Evolutionary conservation across 2,888 invertebrate species (phyloP).

Genomic region (Stramonita haemastoma): DNA sequence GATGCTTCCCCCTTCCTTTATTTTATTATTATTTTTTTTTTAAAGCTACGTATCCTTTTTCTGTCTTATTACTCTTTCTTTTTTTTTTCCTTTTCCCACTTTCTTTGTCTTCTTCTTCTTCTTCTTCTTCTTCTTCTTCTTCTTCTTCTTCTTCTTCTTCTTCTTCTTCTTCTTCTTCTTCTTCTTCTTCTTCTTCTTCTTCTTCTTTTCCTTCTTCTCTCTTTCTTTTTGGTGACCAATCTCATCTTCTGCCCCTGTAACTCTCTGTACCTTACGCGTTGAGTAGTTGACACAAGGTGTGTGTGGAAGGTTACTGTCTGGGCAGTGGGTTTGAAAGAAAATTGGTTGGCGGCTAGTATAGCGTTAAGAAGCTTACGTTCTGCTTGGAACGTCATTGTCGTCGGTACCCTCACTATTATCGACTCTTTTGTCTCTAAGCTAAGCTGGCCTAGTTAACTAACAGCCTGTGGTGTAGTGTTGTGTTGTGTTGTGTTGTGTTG

Average conservation of each 20-base stretch:
- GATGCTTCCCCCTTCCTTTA: background rate
- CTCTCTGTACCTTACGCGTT: too few relatives aligned
- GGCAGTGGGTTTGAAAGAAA: too few relatives aligned
- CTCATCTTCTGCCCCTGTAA: background rate
- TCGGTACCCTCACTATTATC: too few relatives aligned
- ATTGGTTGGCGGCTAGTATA: too few relatives aligned
- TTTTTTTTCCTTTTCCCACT: background rate
- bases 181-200: background rate
- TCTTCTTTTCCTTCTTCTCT: background rate
- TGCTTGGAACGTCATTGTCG: too few relatives aligned
- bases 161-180: background rate
- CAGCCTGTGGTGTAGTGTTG: too few relatives aligned
- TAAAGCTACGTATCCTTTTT: background rate
- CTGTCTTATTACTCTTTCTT: background rate
- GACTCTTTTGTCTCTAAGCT: too few relatives aligned
- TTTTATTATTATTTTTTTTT: background rate
- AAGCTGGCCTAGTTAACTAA: too few relatives aligned
- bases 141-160: background rate
- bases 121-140: background rate
- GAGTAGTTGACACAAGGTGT: too few relatives aligned
- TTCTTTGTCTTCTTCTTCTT: background rate
- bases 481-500: too few relatives aligned
- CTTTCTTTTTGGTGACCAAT: background rate
- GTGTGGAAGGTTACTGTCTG: too few relatives aligned
- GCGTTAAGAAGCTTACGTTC: too few relatives aligned